A percentile compares a stretch with the other conserved stretches of the same genome.
phyloP scores from a whole-genome alignment of 2,797 vertebrate species.

The Paguma larvata region DNA sequence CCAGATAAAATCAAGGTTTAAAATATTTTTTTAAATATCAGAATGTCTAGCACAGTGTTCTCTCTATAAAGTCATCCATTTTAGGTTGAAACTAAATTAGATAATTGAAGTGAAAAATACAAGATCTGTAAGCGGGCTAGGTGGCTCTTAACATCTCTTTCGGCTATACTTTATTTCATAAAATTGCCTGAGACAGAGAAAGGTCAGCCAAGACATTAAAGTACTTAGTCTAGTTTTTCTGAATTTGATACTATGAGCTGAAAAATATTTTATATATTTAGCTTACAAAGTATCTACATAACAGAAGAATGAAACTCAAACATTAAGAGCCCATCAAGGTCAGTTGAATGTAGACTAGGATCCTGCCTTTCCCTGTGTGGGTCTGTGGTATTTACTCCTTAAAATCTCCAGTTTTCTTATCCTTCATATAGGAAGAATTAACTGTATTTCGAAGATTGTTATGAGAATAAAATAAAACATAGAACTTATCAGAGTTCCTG shows the following conservation, averaged over 20 bases:
- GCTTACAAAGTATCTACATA: background rate
- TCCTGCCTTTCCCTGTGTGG: background rate
- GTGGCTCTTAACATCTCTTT: background rate
- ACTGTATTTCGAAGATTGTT: background rate
- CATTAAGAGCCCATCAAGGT: background rate
- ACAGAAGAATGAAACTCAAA: background rate
- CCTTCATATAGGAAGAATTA: background rate
- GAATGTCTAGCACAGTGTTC: background rate
- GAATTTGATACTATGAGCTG: background rate
- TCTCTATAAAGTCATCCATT: background rate
- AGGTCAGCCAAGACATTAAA: background rate
- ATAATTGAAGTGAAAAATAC: background rate
- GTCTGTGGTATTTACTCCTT: background rate
- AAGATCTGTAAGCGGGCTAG: background rate
- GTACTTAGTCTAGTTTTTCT: background rate
- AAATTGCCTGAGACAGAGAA: background rate
- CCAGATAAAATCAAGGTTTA: background rate
- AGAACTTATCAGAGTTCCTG: background rate
- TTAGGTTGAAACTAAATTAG: background rate
- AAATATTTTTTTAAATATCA: slow-evolving; percentile 31
- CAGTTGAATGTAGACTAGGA: background rate
- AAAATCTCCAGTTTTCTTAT: background rate
- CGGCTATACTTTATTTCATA: background rate
- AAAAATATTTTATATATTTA: background rate
- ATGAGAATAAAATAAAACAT: background rate